Evolutionary conservation across 2,888 invertebrate genomes (phyloP), one percentile per base, ranked within the genome.

Genomic region (Tenthredo distinguenda): DNA sequence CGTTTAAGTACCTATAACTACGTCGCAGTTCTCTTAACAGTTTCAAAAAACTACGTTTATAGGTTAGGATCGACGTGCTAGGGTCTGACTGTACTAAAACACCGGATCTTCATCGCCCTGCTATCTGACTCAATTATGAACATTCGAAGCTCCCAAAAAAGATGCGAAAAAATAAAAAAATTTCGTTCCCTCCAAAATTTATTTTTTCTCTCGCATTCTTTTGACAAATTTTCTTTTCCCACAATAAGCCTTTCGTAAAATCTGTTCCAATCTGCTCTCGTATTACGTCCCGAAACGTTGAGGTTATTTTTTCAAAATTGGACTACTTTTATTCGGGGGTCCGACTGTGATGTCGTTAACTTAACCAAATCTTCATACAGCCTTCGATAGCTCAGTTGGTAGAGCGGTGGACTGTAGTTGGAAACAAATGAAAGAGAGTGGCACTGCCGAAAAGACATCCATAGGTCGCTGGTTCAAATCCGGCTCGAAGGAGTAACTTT

Each of bases 311-410:
- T 62, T 72, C n/a, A 21, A 40, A 72, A 21, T 15, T 37, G 15
- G 9, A 21, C 1, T 21, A 40, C 10, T 18, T 18, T 43, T 21
- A 18, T 74, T 68, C 21, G 43, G 31, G 55, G 71, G 3, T 71
- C 71, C 71, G 71, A 31, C 40, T 15, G 40, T 43, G 72, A 74
- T 74, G 40, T 43, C 40, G 43, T 74, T 74, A 74, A 74, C 72
- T 74, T 74, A 74, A n/a, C 21, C 43, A 43, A 21, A 21, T n/a
- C 18, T 12, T 21, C 15, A 40, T 21, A 81, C 58, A 85, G 71
- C 93, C 93, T 93, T 93, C 93, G 93, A 93, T 93, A 93, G 93
- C 93, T 93, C 93, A 93, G 93, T 93, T 93, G 93, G 93, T 93
- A 93, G 93, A 93, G 93, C 93, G 93, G 93, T 93, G 93, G 93